Base-by-base conservation (phyloP, 2,888 invertebrate species). In the Neoaliturus tenellus region DNA sequence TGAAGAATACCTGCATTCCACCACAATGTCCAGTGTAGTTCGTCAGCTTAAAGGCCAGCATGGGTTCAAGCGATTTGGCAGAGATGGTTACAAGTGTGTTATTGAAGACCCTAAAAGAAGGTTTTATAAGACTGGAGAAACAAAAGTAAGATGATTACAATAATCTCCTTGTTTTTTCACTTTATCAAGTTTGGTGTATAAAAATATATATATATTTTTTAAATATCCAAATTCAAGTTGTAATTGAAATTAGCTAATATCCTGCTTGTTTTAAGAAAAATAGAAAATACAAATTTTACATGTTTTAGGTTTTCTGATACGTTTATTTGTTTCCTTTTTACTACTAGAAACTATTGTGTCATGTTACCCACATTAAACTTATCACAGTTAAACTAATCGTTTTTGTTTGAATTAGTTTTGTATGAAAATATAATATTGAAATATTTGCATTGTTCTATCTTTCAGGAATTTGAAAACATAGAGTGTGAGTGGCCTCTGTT, bases 401-500 rank as follows among this genome's bases (percentile, higher is more conserved):
- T 39, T 35, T 44, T 44, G 44, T 44, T 44, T 35, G 35, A 35
- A 10, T 10, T 8, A 44, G 4, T 44, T 44, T 44, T 44, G 17
- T 44, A 17, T 12, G 4, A 14, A 14, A 14, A 14, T 14, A 44
- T 12, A 44, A 14, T 44, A 12, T 8, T 44, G 17, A 4, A 3
- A 44, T 3, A 14, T 6, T 44, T 44, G 17, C 3, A 44, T 14
- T 44, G 12, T 44, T 14, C 10, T 44, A 14, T 2, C 44, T 44
- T 75, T 28, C 88, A 94, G 94, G 95, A 97, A 89, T 99, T 98
- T 91, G 98, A 99, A 89, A 96, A 96, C 62, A 93, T 99, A 17
- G 99, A 99, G 91, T 97, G 98, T 87, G 99, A 99, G 90, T 99
- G 99, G 98, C 99, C 99, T 0, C 91, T 99, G 78, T 99, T 99